Conservation (phyloP, 2,888 invertebrate genomes). For the Strigamia maritima region DNA sequence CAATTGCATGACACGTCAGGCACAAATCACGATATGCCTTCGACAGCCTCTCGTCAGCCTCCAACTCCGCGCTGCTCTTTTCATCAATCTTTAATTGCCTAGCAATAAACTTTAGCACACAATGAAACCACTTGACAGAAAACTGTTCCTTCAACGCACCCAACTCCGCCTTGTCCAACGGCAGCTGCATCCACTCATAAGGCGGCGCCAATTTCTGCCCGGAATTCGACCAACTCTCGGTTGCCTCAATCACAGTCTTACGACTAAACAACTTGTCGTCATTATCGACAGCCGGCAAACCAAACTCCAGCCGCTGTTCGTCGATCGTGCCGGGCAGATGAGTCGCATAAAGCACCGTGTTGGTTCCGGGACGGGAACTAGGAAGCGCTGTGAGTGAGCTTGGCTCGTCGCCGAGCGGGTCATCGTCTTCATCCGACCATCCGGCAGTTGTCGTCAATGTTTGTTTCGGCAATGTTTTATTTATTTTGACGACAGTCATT, state of each 20-base stretch:
- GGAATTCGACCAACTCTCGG: neutral
- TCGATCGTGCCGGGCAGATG: conserved; percentile 12
- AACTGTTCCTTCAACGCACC: neutral
- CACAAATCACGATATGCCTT: conserved; percentile 44
- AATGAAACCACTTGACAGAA: conserved; percentile 9
- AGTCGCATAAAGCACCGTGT: neutral
- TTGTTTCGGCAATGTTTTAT: too few relatives aligned
- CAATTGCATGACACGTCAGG: conserved; percentile 50
- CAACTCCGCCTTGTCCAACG: neutral
- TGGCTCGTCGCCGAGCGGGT: conserved; percentile 7
- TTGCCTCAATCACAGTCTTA: neutral
- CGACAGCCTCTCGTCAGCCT: neutral
- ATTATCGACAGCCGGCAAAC: conserved; percentile 6
- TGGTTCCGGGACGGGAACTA: neutral
- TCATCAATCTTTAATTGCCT: neutral
- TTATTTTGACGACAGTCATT: too few relatives aligned
- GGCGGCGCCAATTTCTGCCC: conserved; percentile 17
- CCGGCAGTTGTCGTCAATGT: neutral
- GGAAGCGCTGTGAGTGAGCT: neutral
- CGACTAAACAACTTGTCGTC: neutral
- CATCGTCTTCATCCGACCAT: conserved; percentile 23
- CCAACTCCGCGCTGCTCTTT: neutral
- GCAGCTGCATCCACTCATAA: conserved; percentile 12
- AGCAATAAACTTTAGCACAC: neutral
- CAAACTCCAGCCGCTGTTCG: neutral